phyloP scores from a whole-genome alignment of 2,113 vertebrate genomes.

The Zosterops japonicus region DNA sequence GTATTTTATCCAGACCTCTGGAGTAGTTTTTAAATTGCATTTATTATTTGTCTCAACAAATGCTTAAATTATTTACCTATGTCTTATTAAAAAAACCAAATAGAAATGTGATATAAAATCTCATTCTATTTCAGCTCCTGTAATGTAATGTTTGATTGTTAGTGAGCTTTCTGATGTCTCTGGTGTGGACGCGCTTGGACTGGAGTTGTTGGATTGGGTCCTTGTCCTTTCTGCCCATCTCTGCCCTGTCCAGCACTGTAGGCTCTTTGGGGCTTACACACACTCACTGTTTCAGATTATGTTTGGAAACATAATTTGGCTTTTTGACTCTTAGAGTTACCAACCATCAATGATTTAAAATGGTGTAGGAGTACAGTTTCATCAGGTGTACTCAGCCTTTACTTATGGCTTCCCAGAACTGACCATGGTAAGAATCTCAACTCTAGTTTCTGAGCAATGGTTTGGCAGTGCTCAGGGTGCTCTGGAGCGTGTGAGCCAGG shows the following conservation, averaged over 20 bases:
- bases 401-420: not conserved
- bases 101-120: not conserved
- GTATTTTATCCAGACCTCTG: not conserved
- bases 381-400: not conserved
- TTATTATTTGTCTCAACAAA: not conserved
- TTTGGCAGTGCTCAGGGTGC: not conserved
- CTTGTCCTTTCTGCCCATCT: not conserved
- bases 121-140: rapidly evolving
- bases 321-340: not conserved
- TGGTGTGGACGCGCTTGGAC: not conserved
- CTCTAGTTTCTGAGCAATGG: not conserved
- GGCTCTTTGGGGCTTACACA: not conserved
- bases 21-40: not conserved
- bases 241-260: rapidly evolving
- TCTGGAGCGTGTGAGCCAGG: not conserved
- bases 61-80: not conserved
- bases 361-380: not conserved
- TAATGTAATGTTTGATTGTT: not conserved
- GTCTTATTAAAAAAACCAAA: not conserved
- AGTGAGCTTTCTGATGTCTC: rapidly evolving
- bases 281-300: not conserved
- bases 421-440: rapidly evolving
- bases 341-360: not conserved
- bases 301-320: not conserved
- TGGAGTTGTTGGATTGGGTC: not conserved